Base-by-base conservation (phyloP, 2,113 vertebrate species). In the Numenius arquata region DNA sequence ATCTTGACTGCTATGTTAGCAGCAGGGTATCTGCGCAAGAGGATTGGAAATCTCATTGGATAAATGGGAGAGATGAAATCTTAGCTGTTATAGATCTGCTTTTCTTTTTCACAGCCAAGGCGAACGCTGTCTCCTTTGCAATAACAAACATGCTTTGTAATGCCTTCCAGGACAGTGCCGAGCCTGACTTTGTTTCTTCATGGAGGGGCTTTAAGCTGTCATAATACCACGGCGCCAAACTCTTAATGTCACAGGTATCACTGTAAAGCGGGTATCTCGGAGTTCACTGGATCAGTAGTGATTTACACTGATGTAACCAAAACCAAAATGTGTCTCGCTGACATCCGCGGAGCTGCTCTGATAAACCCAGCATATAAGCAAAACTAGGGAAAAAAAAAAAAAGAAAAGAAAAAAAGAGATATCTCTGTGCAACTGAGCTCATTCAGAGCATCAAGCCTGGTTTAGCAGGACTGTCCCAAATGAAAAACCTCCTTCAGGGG, bases 1-100 rank as follows among this genome's bases (percentile, higher is more conserved):
- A 97, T 97, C 96, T 85, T 93, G 92, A 97, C 96, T 97, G 93
- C 92, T 96, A 96, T 90, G 94, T 89, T 95, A 97, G 90, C 97
- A 97, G 95, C 94, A 59, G 97, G 97, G 94, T 89, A 95, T 96
- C 96, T 95, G 86, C 19, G 85, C 96, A 89, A 58, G 91, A 82
- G 86, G 76, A 63, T 79, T 82, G 91, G 78, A 82, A 96, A 87
- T 67, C 93, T 96, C 94, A 83, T 83, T 95, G 96, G 96, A 77
- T 96, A 95, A 93, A 90, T 34, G 93, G 85, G 26, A 22, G 72
- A 81, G 90, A 95, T 85, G 96, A 96, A 95, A 97, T 83, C 90
- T 48, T 94, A 71, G 93, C 96, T 95, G 89, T 93, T 97, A 95
- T 7, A 93, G 96, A 97, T 77, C 90, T 58, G 90, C 52, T 13